phyloP scores from a whole-genome alignment of 2,797 vertebrate genomes.

The Buphagus erythrorhynchus region DNA sequence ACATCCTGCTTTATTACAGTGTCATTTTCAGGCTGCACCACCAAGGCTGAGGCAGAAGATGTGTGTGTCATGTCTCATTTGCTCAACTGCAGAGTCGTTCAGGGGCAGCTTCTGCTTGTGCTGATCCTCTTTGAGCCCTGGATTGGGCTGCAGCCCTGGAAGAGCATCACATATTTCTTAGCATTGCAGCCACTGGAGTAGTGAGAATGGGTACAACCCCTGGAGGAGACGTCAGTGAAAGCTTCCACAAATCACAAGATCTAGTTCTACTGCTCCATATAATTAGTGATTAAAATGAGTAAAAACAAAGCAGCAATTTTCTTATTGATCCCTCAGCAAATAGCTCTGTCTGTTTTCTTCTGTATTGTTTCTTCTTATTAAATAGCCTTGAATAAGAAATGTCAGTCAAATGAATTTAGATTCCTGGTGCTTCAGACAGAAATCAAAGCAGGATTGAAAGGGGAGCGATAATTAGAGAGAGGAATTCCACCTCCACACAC shows the following conservation, averaged over 20 bases:
- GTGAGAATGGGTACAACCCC: not conserved
- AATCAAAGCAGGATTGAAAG: slow-evolving; percentile 53
- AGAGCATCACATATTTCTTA: not conserved
- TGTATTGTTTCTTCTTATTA: slow-evolving; percentile 48
- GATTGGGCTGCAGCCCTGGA: not conserved
- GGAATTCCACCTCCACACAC: slow-evolving; percentile 42
- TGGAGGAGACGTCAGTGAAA: not conserved
- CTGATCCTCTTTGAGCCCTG: not conserved
- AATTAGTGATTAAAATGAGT: slow-evolving; percentile 13
- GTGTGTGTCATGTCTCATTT: slow-evolving; percentile 14
- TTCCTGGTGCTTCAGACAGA: slow-evolving; percentile 51
- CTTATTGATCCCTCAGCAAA: slow-evolving; percentile 39
- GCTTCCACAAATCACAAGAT: not conserved
- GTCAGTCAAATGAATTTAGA: slow-evolving; percentile 51
- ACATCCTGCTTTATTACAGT: not conserved
- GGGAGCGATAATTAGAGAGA: slow-evolving; percentile 57
- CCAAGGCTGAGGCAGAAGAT: not conserved
- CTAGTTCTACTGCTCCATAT: not conserved
- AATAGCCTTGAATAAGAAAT: slow-evolving; percentile 58
- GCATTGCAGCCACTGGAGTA: not conserved
- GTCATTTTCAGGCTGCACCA: slow-evolving; percentile 20
- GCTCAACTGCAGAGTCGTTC: not conserved
- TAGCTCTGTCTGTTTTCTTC: slow-evolving; percentile 52
- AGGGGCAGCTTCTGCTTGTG: not conserved
- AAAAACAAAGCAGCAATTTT: slow-evolving; percentile 62